Base-by-base conservation (phyloP, 2,888 invertebrate species). In the Cloeon dipterum region DNA sequence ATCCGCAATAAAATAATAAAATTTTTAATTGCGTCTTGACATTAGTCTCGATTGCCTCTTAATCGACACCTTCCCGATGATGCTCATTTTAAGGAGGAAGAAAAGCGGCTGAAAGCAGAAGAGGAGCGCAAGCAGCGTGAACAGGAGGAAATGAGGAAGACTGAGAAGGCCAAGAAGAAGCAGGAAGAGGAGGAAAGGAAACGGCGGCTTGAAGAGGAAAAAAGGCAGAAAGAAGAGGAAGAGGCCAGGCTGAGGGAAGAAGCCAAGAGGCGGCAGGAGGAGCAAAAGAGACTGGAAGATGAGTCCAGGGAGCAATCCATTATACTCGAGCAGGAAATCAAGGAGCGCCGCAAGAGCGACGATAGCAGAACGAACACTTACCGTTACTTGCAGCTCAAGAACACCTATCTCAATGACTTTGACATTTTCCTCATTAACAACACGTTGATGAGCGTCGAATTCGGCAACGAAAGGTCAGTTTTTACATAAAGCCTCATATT, bases 231-330 rank as follows among this genome's bases (percentile, higher is more conserved):
- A 20, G 32, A n/a, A n/a, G 29, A 20, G 14, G 34, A 20, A 7
- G 23, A 19, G 19, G 36, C 25, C 26, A 34, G n/a, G 26, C 54
- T 59, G 45, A 60, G 61, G 0, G 39, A 39, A 1, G 60, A 55
- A 42, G 50, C 54, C 34, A 18, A 37, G 34, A 26, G 32, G 5
- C 20, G 38, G 32, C 20, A 8, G 3, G 16, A 3, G 20, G 33
- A 16, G n/a, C 19, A 33, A 19, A 20, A 14, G 20, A 17, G 8
- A 34, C n/a, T 2, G 3, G 11, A 5, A 7, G 34, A 10, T 20
- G 20, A 20, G 3, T 3, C 20, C 20, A 20, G 7, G 20, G 13
- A 3, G 11, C n/a, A n/a, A n/a, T n/a, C n/a, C n/a, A n/a, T n/a
- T n/a, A n/a, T n/a, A n/a, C n/a, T n/a, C n/a, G n/a, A n/a, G n/a